These are phyloP conservation scores for Halcyon chelicuti DNA, from an alignment of 2,797 vertebrate species.

Conservation along the genomic window DNA sequence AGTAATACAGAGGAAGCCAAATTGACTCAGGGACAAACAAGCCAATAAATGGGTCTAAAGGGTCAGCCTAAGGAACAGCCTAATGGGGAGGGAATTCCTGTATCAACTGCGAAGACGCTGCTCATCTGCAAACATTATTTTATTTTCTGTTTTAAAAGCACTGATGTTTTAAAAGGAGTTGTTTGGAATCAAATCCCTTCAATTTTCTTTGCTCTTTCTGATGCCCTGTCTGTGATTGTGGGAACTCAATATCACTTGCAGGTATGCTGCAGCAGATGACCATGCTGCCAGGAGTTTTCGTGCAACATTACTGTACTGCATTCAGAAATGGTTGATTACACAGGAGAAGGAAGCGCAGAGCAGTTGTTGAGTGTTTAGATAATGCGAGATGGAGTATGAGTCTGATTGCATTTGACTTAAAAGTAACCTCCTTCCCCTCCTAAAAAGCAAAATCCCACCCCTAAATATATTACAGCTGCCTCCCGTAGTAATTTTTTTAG, in stretches of 20 bases:
- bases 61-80: not conserved
- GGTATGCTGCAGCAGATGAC: not conserved
- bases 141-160: not conserved
- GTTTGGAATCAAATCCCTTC: not conserved
- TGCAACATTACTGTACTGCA: not conserved
- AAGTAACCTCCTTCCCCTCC: not conserved
- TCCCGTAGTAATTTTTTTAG: not conserved
- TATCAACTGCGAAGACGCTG: not conserved
- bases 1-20: not conserved
- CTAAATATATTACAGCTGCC: not conserved
- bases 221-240: not conserved
- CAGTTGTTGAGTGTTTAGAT: not conserved
- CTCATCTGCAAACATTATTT: not conserved
- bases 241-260: not conserved
- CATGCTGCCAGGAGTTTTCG: not conserved
- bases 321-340: not conserved
- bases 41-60: not conserved
- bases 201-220: not conserved
- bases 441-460: not conserved
- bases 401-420: conserved; percentile 22
- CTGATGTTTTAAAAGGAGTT: not conserved
- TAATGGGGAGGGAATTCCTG: not conserved
- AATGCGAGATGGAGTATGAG: not conserved
- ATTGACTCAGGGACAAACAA: not conserved
- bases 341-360: not conserved